Conservation (phyloP, 2,888 invertebrate genomes). For the Agrenia bidenticulata region DNA sequence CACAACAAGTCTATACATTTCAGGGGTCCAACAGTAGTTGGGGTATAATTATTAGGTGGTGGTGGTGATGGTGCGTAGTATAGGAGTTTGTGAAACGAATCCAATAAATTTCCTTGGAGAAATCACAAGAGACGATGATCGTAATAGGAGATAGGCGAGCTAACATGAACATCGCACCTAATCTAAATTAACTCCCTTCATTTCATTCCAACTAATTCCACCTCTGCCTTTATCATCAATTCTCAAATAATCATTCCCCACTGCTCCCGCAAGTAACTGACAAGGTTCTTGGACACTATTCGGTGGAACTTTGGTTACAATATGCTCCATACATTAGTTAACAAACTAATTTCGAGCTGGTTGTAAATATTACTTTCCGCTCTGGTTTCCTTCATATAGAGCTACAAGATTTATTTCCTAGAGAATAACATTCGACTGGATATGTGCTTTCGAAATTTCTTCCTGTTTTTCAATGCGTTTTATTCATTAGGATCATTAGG, state of each 20-base stretch:
- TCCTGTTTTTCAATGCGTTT: too few relatives aligned
- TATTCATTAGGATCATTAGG: too few relatives aligned
- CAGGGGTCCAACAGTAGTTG: background rate
- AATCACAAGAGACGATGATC: constrained; percentile 8
- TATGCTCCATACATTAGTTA: too few relatives aligned
- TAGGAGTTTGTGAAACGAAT: constrained; percentile 21
- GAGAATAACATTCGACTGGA: too few relatives aligned
- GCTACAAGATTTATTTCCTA: too few relatives aligned
- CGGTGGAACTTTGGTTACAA: background rate
- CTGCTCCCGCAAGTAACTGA: constrained; percentile 7
- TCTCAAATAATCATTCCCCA: constrained; percentile 9
- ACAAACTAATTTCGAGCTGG: too few relatives aligned
- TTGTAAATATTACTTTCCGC: too few relatives aligned
- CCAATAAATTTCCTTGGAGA: constrained; percentile 42
- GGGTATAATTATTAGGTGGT: background rate
- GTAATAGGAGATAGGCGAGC: background rate
- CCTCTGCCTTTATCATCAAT: constrained; percentile 11
- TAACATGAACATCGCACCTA: constrained; percentile 37
- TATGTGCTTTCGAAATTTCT: too few relatives aligned
- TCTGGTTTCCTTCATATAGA: too few relatives aligned
- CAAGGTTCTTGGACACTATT: too few relatives aligned
- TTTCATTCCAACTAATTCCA: constrained; percentile 24
- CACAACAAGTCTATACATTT: background rate
- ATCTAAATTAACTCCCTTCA: constrained; percentile 50
- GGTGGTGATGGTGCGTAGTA: background rate